Conservation (phyloP, 1,140 invertebrate genomes). For the Hypsibius dujardini region DNA sequence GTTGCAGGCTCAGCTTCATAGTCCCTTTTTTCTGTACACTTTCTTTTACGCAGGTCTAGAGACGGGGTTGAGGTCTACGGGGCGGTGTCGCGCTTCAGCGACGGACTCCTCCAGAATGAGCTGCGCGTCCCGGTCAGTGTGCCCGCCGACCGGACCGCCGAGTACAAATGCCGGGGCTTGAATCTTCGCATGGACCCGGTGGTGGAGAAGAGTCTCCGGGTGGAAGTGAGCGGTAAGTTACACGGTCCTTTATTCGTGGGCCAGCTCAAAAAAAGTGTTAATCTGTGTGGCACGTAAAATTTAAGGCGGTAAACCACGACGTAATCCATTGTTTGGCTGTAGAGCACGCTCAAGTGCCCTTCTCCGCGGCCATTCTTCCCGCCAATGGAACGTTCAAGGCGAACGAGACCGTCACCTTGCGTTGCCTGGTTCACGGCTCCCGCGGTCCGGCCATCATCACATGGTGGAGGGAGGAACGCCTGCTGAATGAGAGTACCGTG, state of each 20-base stretch:
- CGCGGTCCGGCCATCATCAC: slow-evolving; percentile 13
- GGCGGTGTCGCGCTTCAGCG: neutral
- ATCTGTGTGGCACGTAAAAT: neutral
- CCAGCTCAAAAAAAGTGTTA: neutral
- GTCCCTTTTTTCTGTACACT: neutral
- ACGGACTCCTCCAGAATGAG: slow-evolving; percentile 13
- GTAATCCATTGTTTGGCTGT: neutral
- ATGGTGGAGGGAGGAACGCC: slow-evolving; percentile 6
- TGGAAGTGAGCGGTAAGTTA: neutral
- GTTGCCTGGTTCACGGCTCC: neutral
- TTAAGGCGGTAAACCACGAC: neutral
- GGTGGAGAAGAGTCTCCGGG: neutral
- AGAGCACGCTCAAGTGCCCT: neutral
- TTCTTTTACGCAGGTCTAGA: neutral
- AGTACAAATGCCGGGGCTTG: slow-evolving; percentile 11
- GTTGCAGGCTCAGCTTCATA: no score
- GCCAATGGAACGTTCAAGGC: slow-evolving; percentile 14
- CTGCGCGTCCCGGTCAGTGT: neutral
- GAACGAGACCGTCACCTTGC: slow-evolving; percentile 8
- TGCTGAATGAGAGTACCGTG: slow-evolving; percentile 8
- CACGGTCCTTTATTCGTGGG: neutral
- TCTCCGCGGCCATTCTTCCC: slow-evolving; percentile 9
- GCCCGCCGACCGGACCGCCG: neutral
- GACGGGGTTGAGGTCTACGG: neutral
- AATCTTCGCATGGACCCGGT: neutral